A percentile compares a stretch with the other conserved stretches of the same genome.
Conservation (phyloP, 2,888 invertebrate genomes). For the Drosophila multiciliata region DNA sequence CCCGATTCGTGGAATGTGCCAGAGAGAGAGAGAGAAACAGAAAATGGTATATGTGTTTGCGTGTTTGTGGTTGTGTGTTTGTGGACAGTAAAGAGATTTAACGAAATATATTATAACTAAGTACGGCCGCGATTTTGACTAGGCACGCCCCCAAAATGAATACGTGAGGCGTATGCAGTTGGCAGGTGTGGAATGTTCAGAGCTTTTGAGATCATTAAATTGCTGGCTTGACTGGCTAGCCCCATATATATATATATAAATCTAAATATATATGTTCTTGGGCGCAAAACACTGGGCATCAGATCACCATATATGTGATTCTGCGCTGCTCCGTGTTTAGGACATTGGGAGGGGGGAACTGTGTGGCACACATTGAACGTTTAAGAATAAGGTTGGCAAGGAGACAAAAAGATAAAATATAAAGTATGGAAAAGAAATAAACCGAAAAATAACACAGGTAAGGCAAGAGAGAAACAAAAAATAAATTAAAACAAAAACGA, state of each 20-base stretch:
- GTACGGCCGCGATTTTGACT: constrained; percentile 36
- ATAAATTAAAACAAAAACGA: constrained; percentile 58
- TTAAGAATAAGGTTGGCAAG: constrained; percentile 12
- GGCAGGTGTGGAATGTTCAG: constrained; percentile 35
- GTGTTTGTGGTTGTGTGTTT: constrained; percentile 7
- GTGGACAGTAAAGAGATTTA: constrained; percentile 5
- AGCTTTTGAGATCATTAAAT: constrained; percentile 57
- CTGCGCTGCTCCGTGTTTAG: not conserved
- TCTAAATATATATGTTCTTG: not conserved
- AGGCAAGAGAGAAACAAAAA: constrained; percentile 30
- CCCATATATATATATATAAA: not conserved
- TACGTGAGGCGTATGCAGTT: constrained; percentile 10
- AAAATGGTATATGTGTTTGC: not conserved
- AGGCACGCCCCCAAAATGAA: constrained; percentile 16
- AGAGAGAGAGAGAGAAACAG: not conserved
- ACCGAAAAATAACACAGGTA: constrained; percentile 32
- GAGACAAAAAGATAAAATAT: constrained; percentile 19
- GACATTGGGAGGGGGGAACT: not conserved
- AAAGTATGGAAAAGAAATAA: constrained; percentile 27
- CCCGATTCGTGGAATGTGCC: constrained; percentile 35
- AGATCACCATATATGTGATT: constrained; percentile 6
- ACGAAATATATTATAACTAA: constrained; percentile 12
- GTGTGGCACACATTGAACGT: constrained; percentile 20
- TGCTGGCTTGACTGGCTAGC: constrained; percentile 53
- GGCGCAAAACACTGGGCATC: constrained; percentile 7